A percentile compares a stretch with the other conserved stretches of the same genome.
phyloP scores from a whole-genome alignment of 1,140 invertebrate genomes.

The Scaptomyza pallida region DNA sequence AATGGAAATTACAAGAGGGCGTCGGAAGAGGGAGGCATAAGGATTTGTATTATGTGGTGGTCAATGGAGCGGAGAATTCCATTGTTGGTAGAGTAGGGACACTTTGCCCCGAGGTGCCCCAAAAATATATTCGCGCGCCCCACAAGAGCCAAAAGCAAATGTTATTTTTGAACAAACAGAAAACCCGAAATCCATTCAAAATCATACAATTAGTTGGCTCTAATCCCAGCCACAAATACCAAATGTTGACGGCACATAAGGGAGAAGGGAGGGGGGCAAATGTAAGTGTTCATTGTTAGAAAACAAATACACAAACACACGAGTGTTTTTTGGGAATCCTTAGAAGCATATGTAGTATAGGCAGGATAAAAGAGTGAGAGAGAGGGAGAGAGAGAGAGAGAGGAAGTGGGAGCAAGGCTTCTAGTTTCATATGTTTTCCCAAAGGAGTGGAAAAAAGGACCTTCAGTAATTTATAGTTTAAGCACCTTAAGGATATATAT shows the following conservation, averaged over 20 bases:
- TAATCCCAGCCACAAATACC: slow-evolving; percentile 78
- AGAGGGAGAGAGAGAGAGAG: background rate
- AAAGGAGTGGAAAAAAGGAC: too few relatives aligned
- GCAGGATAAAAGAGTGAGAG: slow-evolving; percentile 4
- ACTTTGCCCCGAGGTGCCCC: slow-evolving; percentile 1
- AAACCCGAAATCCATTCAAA: slow-evolving; percentile 77
- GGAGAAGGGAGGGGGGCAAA: background rate
- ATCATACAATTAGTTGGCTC: slow-evolving; percentile 79
- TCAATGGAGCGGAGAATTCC: background rate
- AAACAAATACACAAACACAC: slow-evolving; percentile 27
- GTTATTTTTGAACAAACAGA: slow-evolving; percentile 76
- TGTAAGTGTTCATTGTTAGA: slow-evolving; percentile 56
- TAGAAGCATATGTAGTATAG: slow-evolving; percentile 37
- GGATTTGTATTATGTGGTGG: background rate
- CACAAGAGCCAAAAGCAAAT: slow-evolving; percentile 61
- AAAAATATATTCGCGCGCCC: background rate
- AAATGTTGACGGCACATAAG: background rate
- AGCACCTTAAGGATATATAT: slow-evolving; percentile 2
- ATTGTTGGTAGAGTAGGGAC: background rate
- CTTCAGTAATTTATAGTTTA: background rate
- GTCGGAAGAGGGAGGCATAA: background rate
- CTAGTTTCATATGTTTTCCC: background rate
- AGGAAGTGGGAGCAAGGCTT: background rate
- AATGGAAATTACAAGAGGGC: slow-evolving; percentile 55
- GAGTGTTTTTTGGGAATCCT: slow-evolving; percentile 20